Conservation (phyloP, 2,113 vertebrate genomes). For the Lepidothrix coronata region DNA sequence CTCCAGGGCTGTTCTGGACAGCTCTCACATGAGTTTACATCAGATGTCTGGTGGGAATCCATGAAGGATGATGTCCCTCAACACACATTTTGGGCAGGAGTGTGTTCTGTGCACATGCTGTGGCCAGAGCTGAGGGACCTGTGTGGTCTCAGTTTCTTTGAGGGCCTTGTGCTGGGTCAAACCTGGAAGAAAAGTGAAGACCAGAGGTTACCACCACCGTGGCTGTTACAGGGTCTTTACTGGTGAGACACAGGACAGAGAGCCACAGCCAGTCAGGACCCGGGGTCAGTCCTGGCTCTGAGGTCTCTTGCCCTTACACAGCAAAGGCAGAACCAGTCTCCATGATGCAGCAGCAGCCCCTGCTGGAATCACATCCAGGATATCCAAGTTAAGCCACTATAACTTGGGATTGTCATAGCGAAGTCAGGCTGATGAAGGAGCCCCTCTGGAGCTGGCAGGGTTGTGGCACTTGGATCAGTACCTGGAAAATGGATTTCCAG, state of each 20-base stretch:
- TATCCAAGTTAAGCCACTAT: neutral
- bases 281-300: neutral
- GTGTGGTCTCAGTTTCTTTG: neutral
- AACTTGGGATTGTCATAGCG: neutral
- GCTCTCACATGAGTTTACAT: rapidly evolving
- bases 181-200: neutral
- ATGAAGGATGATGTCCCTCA: neutral
- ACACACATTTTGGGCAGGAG: neutral
- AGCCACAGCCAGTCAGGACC: neutral
- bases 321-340: neutral
- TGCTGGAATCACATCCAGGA: neutral
- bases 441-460: neutral
- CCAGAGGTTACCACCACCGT: neutral
- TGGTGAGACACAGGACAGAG: neutral
- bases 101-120: neutral
- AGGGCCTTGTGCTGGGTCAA: neutral
- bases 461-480: neutral
- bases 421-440: neutral
- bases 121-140: neutral
- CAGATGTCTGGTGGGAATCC: neutral
- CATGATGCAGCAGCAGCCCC: neutral
- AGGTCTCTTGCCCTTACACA: neutral
- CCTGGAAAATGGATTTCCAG: neutral
- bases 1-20: neutral
- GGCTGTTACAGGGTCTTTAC: neutral